Evolutionary conservation across 2,888 invertebrate genomes (phyloP), one percentile per base, ranked within the genome.

Genomic region (Ceraclea dissimilis): DNA sequence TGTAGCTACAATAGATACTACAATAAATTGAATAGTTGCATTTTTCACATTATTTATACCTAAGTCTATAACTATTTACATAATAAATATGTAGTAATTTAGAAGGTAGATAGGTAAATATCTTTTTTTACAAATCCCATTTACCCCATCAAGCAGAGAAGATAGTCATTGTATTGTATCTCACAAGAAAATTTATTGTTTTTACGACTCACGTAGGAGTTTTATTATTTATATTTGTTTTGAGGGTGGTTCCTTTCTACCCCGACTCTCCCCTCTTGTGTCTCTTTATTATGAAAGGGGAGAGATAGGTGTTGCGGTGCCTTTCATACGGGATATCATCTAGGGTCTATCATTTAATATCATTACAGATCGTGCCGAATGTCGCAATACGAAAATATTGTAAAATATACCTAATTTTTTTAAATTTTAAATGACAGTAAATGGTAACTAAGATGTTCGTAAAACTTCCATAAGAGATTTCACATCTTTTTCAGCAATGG

Each of bases 201-300:
- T 62, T 63, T 62, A 63, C 60, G 61, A 59, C 59, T 59, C 60
- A 61, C 60, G 61, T 62, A 63, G 62, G 62, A 59, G 59, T 60
- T 57, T 60, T 57, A 62, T 63, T 63, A 63, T 62, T 63, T 63
- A 63, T 62, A 63, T 62, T 63, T 62, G 62, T 63, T 60, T 56
- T 57, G 57, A 58, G 59, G 56, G 60, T 49, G 52, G 56, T 19
- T 49, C 39, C 52, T 49, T 47, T 33, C 43, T 49, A 13, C 43
- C 54, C 22, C 22, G 43, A 39, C 4, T 39, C 39, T 39, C 44
- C 47, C 48, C 49, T 22, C 52, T 44, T 34, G 26, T 52, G 20
- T 54, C 49, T 22, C 52, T 46, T 34, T 17, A 26, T 53, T 53
- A 31, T 8, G 13, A 49, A 50, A 26, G 21, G 50, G 49, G 34